phyloP scores from a whole-genome alignment of 2,113 vertebrate species.

The Vimba vimba region DNA sequence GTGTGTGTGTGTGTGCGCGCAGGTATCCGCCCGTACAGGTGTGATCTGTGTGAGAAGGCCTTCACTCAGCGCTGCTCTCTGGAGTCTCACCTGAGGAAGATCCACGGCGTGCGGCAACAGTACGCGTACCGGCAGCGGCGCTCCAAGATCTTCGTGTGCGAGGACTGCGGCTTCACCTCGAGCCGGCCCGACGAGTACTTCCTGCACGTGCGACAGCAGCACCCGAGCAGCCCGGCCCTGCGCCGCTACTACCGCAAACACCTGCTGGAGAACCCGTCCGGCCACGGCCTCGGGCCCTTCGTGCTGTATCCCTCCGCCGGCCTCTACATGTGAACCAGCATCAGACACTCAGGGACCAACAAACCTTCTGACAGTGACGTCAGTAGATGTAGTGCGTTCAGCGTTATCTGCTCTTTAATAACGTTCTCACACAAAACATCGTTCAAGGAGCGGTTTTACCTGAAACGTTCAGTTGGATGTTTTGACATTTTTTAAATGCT shows the following conservation, averaged over 20 bases:
- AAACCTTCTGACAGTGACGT: too few species aligned
- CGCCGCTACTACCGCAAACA: constrained; percentile 76
- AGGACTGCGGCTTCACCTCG: constrained; percentile 88
- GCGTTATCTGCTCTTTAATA: too few species aligned
- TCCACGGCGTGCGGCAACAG: constrained; percentile 82
- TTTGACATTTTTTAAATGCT: too few species aligned
- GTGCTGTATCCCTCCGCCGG: constrained; percentile 70
- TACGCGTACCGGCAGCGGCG: constrained; percentile 87
- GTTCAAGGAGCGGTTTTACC: too few species aligned
- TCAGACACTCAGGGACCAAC: too few species aligned
- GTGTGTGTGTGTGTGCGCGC: constrained; percentile 45
- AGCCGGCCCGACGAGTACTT: constrained; percentile 78
- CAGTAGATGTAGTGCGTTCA: too few species aligned
- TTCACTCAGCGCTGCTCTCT: constrained; percentile 91
- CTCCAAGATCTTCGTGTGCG: constrained; percentile 90
- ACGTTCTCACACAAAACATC: too few species aligned
- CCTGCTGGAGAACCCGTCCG: constrained; percentile 64
- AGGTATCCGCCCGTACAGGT: constrained; percentile 89
- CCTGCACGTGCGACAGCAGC: constrained; percentile 78
- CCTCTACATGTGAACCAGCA: constrained; percentile 68
- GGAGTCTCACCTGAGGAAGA: constrained; percentile 88
- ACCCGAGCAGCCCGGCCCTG: constrained; percentile 74
- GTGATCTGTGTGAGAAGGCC: constrained; percentile 86
- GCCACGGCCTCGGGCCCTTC: constrained; percentile 64
- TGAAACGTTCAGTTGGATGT: too few species aligned